phyloP scores from a whole-genome alignment of 2,113 vertebrate species.

The Stegastes partitus region DNA sequence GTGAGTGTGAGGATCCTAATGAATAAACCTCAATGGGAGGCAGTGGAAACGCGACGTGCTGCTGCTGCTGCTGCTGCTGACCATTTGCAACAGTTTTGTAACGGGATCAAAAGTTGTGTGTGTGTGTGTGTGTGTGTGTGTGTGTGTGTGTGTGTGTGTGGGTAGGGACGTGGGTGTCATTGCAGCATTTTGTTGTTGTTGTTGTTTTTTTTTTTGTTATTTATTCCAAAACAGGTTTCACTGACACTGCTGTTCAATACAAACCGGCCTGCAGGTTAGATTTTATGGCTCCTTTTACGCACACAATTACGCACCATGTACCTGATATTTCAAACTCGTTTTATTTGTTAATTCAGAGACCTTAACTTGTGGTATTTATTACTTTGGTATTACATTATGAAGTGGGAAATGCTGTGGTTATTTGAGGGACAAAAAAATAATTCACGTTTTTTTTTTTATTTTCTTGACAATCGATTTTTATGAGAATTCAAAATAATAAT shows the following conservation, averaged over 20 bases:
- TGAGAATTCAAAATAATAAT: no score
- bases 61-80: constrained; percentile 59
- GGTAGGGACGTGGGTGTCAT: background rate
- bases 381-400: no score
- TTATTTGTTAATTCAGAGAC: no score
- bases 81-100: constrained; percentile 80
- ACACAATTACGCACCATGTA: background rate
- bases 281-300: background rate
- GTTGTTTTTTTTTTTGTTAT: constrained; percentile 4
- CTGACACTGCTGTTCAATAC: background rate
- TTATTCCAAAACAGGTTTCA: background rate
- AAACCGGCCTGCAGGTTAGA: background rate
- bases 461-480: no score
- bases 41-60: constrained; percentile 73
- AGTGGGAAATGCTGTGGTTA: no score
- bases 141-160: constrained; percentile 22
- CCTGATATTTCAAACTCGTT: no score
- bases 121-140: constrained; percentile 16
- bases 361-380: no score
- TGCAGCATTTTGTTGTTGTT: no score
- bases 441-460: no score
- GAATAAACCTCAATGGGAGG: constrained; percentile 85
- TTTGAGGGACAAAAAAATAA: no score
- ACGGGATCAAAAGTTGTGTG: constrained; percentile 66
- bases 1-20: constrained; percentile 82